Evolutionary conservation across 2,888 invertebrate genomes (phyloP).

Genomic region (Drosophila helvetica): DNA sequence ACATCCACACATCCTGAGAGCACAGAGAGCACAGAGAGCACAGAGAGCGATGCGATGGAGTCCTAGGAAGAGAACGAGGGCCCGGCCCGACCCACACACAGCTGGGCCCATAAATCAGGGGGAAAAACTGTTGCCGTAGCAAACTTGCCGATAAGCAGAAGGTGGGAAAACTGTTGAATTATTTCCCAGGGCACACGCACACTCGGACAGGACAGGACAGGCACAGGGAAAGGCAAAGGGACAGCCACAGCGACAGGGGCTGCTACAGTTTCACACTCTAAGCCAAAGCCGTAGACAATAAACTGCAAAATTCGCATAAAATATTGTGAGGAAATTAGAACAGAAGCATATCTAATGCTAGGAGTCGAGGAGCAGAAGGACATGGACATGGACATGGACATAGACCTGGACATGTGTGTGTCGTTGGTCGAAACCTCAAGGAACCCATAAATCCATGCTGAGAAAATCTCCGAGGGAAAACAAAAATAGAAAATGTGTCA

Average conservation of each 20-base stretch:
- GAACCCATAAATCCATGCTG: constrained; percentile 65
- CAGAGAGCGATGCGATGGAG: neutral
- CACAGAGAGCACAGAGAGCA: neutral
- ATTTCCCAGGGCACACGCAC: constrained; percentile 60
- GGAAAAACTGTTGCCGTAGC: constrained; percentile 42
- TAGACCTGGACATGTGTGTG: neutral
- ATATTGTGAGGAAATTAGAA: constrained; percentile 61
- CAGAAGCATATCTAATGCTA: constrained; percentile 68
- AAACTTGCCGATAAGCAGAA: constrained; percentile 44
- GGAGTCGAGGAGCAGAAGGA: constrained; percentile 18
- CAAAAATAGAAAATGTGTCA: constrained; percentile 69
- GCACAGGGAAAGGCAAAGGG: neutral
- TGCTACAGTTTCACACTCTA: constrained; percentile 57
- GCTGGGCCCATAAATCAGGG: constrained; percentile 41
- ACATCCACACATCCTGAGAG: too few relatives aligned
- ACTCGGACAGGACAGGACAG: constrained; percentile 1
- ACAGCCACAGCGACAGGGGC: neutral
- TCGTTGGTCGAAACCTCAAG: constrained; percentile 45
- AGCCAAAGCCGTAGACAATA: constrained; percentile 39
- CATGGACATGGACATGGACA: neutral
- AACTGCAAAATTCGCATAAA: constrained; percentile 52
- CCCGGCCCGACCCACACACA: constrained; percentile 6
- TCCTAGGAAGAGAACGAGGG: too few relatives aligned
- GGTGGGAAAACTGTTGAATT: constrained; percentile 59
- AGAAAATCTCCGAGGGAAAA: constrained; percentile 49